A percentile compares a stretch with the other conserved stretches of the same genome.
phyloP scores from a whole-genome alignment of 2,797 vertebrate species.

The Leucoraja ocellata region DNA sequence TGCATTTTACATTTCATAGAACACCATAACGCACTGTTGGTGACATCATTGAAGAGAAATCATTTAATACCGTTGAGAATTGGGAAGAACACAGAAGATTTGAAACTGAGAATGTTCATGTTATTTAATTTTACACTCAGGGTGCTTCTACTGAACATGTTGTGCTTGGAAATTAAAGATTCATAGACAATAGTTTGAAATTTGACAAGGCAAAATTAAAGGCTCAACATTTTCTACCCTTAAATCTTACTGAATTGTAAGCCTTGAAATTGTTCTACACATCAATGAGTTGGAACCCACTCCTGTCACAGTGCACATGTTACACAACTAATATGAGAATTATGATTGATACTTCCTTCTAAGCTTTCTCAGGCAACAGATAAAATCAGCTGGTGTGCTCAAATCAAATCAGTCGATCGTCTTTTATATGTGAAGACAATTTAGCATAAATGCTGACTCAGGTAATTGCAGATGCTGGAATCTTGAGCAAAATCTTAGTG shows the following conservation, averaged over 20 bases:
- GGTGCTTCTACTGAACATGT: not conserved
- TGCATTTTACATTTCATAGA: slow-evolving; percentile 19
- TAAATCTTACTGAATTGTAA: not conserved
- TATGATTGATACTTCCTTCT: not conserved
- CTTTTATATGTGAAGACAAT: no score
- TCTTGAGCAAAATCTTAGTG: no score
- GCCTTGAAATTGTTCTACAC: not conserved
- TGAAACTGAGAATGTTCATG: not conserved
- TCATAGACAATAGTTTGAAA: not conserved
- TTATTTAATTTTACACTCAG: not conserved
- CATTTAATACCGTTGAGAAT: not conserved
- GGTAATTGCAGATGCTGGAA: no score
- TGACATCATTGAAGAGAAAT: not conserved
- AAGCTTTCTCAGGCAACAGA: not conserved
- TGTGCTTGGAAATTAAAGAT: not conserved
- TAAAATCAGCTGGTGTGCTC: not conserved
- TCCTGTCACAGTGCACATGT: not conserved
- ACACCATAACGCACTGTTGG: not conserved
- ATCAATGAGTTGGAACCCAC: not conserved
- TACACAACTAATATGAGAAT: not conserved
- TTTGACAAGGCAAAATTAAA: not conserved
- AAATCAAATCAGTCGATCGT: not conserved
- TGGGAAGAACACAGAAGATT: not conserved
- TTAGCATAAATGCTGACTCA: no score
- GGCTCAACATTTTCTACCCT: not conserved